Base-by-base conservation (phyloP, 2,888 invertebrate genomes). In the Hypena proboscidalis region DNA sequence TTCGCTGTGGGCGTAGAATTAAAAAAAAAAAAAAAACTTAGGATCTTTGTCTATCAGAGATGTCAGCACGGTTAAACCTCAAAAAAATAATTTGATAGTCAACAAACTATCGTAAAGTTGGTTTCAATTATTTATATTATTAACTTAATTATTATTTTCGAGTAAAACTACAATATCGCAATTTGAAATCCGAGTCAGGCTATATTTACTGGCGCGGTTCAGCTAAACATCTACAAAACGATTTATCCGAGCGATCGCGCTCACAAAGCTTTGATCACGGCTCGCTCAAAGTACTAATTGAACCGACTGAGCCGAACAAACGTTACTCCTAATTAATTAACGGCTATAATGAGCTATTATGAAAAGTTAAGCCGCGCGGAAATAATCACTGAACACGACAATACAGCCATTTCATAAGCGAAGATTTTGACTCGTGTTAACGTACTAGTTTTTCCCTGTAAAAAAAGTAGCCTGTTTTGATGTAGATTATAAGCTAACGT, bases 201-300 rank as follows among this genome's bases (percentile, higher is more conserved):
- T 41, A 42, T 40, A 49, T 40, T 48, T 38, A 43, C 32, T 44
- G 41, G 36, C 43, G 4, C 32, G 47, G 52, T 49, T 47, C 39
- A 40, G 39, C 48, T 45, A 57, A 22, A 33, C 49, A 53, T 33
- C 46, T 34, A 57, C 55, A 58, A 51, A 68, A 47, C 63, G 59
- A 68, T 65, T 68, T 64, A 56, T 58, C 48, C 65, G 43, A 57
- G 52, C 50, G 68, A 68, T 70, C 61, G 66, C 68, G 41, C 47
- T 39, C 68, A 70, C 76, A 75, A 73, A 72, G 77, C 81, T 80
- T 79, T 81, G 81, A 80, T 79, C 79, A 67, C 57, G 19, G 22
- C 46, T 49, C 57, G 53, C 60, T 65, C 66, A 66, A 67, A 72
- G 62, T 64, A 67, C 67, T 73, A 78, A 79, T 78, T 75, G 75